Evolutionary conservation across 92 coral and sea anemone species (phyloP).

Genomic region (Isaurus tuberculatus): DNA sequence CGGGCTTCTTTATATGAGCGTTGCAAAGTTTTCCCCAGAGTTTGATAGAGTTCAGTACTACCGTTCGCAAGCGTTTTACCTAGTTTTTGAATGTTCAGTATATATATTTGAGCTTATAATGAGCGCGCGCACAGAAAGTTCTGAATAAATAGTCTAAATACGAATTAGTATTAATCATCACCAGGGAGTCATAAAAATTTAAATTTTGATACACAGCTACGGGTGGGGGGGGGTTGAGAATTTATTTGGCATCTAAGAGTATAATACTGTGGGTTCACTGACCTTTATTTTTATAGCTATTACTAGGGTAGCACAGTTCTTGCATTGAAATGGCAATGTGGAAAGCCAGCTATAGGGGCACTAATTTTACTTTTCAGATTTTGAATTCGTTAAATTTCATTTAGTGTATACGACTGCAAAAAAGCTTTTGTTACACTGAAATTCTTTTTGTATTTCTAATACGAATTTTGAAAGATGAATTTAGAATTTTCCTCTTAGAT

Average conservation of each 20-base stretch:
- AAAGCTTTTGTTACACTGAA: constrained; percentile 7
- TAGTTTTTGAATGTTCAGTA: no score
- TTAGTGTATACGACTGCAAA: background rate
- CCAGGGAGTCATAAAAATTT: background rate
- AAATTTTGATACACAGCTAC: background rate
- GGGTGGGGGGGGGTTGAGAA: no score
- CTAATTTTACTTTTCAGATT: background rate
- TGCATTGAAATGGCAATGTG: background rate
- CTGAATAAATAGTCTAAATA: constrained; percentile 5
- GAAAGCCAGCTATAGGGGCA: background rate
- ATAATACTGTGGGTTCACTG: no score
- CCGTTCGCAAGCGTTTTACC: constrained; percentile 3
- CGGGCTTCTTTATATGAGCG: background rate
- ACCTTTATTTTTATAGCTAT: no score
- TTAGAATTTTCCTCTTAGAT: constrained; percentile 16
- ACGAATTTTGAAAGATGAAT: constrained; percentile 4
- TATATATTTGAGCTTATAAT: background rate
- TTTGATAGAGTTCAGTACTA: constrained; percentile 1
- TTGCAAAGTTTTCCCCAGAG: constrained; percentile 6
- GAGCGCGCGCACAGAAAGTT: background rate
- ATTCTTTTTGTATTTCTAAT: background rate
- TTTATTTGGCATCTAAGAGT: no score
- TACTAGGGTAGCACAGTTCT: no score
- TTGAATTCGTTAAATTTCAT: background rate
- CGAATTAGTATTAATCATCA: background rate